These are phyloP conservation scores for Pachyrhynchus sulphureomaculatus DNA, from an alignment of 1,140 invertebrate species.

Conservation along the genomic window DNA sequence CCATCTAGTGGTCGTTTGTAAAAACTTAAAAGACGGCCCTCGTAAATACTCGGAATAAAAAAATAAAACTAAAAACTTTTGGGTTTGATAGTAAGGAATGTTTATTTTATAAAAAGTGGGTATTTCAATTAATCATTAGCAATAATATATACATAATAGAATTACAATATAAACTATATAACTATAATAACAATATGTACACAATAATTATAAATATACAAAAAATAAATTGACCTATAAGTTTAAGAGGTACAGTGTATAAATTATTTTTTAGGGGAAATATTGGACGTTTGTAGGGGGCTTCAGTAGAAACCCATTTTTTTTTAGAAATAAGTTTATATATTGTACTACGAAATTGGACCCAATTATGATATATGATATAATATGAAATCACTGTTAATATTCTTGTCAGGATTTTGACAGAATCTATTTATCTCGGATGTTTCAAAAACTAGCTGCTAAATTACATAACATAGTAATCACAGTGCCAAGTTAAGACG, in stretches of 20 bases:
- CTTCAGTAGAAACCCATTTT: conserved; percentile 28
- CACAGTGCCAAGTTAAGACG: too few species aligned
- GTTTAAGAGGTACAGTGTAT: conserved; percentile 24
- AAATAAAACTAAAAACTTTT: too few species aligned
- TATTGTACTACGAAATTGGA: too few species aligned
- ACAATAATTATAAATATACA: conserved; percentile 39
- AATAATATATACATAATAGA: conserved; percentile 44
- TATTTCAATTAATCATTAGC: conserved; percentile 14
- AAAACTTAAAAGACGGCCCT: too few species aligned
- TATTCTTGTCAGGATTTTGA: too few species aligned
- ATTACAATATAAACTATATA: conserved; percentile 51
- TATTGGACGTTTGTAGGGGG: conserved; percentile 24
- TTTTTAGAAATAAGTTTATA: conserved; percentile 12
- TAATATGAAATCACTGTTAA: too few species aligned
- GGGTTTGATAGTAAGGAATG: conserved; percentile 13
- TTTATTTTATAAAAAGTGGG: conserved; percentile 31
- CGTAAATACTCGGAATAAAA: too few species aligned
- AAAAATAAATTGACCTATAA: conserved; percentile 28
- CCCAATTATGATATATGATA: neutral
- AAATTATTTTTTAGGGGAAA: conserved; percentile 19
- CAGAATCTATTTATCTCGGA: too few species aligned
- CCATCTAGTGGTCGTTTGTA: too few species aligned
- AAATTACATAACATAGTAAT: too few species aligned
- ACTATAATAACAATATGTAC: conserved; percentile 51
- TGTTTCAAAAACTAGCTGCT: too few species aligned